These are phyloP conservation scores for Centruroides vittatus DNA, from an alignment of 1,140 invertebrate genomes.

Conservation along the genomic window DNA sequence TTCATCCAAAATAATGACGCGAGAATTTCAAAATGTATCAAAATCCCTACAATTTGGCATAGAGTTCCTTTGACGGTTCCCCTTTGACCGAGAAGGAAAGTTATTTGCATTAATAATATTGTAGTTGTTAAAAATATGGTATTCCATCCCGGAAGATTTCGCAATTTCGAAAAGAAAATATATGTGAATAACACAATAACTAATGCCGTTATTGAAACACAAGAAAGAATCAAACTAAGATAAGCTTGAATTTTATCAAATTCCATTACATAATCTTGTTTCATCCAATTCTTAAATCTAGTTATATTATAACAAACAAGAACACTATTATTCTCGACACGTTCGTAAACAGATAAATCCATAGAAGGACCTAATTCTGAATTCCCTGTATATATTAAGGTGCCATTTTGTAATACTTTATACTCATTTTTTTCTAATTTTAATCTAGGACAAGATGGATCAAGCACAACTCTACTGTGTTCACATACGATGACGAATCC, in stretches of 20 bases:
- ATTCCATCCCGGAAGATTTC: slow-evolving; percentile 16
- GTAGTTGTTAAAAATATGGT: slow-evolving; percentile 12
- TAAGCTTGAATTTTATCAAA: slow-evolving; percentile 7
- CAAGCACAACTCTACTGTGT: neutral
- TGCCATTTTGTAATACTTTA: slow-evolving; percentile 1
- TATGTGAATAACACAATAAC: slow-evolving; percentile 10
- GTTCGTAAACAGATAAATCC: slow-evolving; percentile 1
- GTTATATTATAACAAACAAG: slow-evolving; percentile 2
- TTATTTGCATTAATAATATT: slow-evolving; percentile 10
- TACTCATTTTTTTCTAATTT: slow-evolving; percentile 8
- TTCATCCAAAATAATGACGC: slow-evolving; percentile 18
- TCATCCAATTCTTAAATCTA: neutral
- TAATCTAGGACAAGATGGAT: slow-evolving; percentile 9
- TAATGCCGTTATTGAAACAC: slow-evolving; percentile 9
- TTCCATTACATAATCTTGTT: neutral
- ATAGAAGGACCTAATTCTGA: neutral
- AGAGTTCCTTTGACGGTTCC: neutral
- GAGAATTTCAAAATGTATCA: slow-evolving; percentile 13
- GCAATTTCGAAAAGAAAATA: slow-evolving; percentile 3
- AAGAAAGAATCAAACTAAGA: slow-evolving; percentile 6
- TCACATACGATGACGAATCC: slow-evolving; percentile 13
- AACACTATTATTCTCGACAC: slow-evolving; percentile 4
- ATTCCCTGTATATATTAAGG: neutral
- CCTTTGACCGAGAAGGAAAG: slow-evolving; percentile 12
- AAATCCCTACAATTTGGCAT: slow-evolving; percentile 5